These are phyloP conservation scores for Chrysomallon squamiferum DNA, from an alignment of 1,140 invertebrate species.

Conservation along the genomic window DNA sequence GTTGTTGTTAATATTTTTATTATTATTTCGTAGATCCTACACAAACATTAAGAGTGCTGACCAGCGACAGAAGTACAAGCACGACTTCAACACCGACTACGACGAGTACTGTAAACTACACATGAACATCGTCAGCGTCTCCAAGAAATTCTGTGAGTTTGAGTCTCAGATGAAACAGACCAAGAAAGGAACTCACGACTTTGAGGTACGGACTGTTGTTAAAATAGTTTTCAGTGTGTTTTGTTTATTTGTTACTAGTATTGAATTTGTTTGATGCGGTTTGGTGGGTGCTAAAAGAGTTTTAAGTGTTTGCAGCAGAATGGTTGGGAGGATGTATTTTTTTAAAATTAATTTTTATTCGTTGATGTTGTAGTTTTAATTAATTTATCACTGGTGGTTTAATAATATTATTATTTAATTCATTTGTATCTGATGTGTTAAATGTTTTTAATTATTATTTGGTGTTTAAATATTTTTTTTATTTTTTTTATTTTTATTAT, in stretches of 20 bases:
- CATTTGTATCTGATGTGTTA: no score
- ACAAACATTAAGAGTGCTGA: slow-evolving; percentile 76
- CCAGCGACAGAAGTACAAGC: slow-evolving; percentile 83
- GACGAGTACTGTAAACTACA: slow-evolving; percentile 82
- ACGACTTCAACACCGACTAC: slow-evolving; percentile 86
- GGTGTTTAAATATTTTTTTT: no score
- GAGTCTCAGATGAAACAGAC: slow-evolving; percentile 71
- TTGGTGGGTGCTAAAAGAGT: no score
- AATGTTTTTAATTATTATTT: no score
- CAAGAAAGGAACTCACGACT: slow-evolving; percentile 65
- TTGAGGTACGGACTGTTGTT: slow-evolving; percentile 60
- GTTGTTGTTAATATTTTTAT: no score
- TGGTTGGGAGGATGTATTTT: no score
- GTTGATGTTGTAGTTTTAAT: no score
- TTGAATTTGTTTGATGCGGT: not conserved
- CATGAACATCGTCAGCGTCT: slow-evolving; percentile 76
- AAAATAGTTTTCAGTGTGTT: not conserved
- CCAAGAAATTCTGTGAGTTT: slow-evolving; percentile 77
- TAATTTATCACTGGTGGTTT: no score
- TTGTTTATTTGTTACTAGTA: not conserved
- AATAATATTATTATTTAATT: no score
- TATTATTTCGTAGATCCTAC: slow-evolving; percentile 74
- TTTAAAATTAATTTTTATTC: no score
- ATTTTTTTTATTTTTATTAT: no score
- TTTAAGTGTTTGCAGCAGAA: no score